Evolutionary conservation across 1,140 invertebrate species (phyloP).

Genomic region (Atopsyche davidsoni): DNA sequence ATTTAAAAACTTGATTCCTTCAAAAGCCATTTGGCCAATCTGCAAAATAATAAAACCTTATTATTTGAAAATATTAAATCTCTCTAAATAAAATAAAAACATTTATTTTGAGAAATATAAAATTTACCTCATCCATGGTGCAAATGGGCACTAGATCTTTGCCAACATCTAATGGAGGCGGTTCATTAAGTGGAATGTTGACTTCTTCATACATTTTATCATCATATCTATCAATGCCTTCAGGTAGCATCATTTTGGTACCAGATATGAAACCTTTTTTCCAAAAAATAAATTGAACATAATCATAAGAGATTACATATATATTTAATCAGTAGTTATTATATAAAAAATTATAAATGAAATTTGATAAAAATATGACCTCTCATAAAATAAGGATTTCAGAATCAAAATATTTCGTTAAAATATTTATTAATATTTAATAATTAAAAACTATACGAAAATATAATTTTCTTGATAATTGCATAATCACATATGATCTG

Average conservation of each 20-base stretch:
- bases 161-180: constrained; percentile 58
- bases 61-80: background rate
- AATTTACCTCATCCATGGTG: constrained; percentile 67
- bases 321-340: too few relatives aligned
- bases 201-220: constrained; percentile 80
- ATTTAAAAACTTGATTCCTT: constrained; percentile 82
- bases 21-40: constrained; percentile 81
- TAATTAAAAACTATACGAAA: too few relatives aligned
- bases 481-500: constrained; percentile 3
- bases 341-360: too few relatives aligned
- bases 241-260: constrained; percentile 72
- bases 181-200: constrained; percentile 71
- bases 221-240: constrained; percentile 65
- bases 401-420: too few relatives aligned
- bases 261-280: constrained; percentile 76
- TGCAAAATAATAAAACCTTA: constrained; percentile 34
- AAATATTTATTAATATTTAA: too few relatives aligned
- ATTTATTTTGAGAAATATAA: constrained; percentile 1
- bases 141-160: constrained; percentile 64
- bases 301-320: too few relatives aligned
- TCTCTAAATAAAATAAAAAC: background rate
- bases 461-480: constrained; percentile 12
- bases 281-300: constrained; percentile 30
- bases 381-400: too few relatives aligned
- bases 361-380: too few relatives aligned